Conservation (phyloP, 1,140 invertebrate species). For the Diorhabda sublineata region DNA sequence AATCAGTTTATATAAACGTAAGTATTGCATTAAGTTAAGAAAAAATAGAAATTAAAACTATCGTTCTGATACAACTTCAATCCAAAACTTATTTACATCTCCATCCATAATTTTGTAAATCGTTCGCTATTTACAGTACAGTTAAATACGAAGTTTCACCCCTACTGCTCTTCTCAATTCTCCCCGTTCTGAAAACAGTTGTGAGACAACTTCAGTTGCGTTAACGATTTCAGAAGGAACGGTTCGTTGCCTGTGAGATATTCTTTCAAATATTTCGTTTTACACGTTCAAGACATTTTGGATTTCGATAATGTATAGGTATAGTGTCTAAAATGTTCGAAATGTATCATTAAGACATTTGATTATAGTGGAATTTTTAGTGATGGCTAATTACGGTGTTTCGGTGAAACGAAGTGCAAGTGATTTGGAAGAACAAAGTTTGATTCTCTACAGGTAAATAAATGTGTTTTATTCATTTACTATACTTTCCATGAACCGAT, state of each 20-base stretch:
- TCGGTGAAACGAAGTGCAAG: constrained; percentile 29
- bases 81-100: no score
- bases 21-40: no score
- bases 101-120: no score
- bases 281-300: background rate
- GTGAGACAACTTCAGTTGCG: background rate
- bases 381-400: constrained; percentile 31
- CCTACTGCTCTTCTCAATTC: background rate
- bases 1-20: no score
- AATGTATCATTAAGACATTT: no score
- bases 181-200: background rate
- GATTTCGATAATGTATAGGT: no score
- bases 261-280: background rate
- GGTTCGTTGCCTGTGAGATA: background rate
- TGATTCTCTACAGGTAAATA: constrained; percentile 30
- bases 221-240: background rate
- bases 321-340: no score
- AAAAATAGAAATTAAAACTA: no score
- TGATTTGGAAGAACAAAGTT: constrained; percentile 30
- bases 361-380: no score
- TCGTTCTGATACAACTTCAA: no score
- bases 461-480: no score
- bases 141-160: background rate
- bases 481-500: background rate
- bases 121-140: no score